These are phyloP conservation scores for Rhipidura dahli DNA, from an alignment of 2,113 vertebrate genomes.

Conservation along the genomic window DNA sequence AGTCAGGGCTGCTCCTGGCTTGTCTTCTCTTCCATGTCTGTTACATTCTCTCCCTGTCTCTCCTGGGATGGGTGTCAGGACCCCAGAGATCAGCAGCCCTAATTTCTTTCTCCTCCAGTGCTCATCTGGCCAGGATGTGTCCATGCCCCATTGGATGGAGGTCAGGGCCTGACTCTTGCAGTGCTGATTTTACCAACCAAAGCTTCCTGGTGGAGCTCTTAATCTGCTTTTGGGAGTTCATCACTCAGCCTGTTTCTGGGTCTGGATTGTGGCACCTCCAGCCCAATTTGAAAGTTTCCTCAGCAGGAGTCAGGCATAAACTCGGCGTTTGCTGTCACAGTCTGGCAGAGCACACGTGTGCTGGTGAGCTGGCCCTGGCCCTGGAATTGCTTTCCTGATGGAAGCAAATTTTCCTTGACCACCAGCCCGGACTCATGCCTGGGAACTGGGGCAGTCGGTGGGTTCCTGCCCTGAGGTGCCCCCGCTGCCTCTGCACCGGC, in stretches of 20 bases:
- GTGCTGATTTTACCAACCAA: neutral
- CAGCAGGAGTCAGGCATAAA: fast-evolving
- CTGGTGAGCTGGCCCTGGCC: neutral
- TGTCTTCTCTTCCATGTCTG: neutral
- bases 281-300: neutral
- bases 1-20: neutral
- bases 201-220: neutral
- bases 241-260: neutral
- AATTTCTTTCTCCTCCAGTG: neutral
- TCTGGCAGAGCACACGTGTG: fast-evolving
- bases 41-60: neutral
- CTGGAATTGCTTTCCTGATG: neutral
- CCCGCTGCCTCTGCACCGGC: neutral
- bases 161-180: neutral
- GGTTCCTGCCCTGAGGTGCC: neutral
- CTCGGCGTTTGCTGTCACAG: fast-evolving
- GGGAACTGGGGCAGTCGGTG: neutral
- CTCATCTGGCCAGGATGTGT: neutral
- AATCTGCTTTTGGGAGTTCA: neutral
- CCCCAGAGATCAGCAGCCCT: neutral
- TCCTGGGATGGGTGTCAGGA: neutral
- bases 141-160: neutral
- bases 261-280: neutral
- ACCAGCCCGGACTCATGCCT: fast-evolving
- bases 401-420: neutral